Base-by-base conservation (phyloP, 2,888 invertebrate genomes). In the Hedychridium roseum region DNA sequence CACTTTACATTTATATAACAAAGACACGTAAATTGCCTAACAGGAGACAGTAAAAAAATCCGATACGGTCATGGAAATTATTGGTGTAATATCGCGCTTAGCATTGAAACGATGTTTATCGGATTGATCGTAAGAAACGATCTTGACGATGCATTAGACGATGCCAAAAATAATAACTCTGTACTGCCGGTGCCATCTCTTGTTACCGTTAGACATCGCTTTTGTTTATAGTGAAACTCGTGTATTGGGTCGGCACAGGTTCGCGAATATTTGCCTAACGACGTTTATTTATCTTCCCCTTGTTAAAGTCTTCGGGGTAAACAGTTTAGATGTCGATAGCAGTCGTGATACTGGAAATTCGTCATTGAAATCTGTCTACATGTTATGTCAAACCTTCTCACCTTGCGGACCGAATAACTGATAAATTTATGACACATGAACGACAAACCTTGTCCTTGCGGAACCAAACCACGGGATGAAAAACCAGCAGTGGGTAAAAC, bases 111-210 rank as follows among this genome's bases (percentile, higher is more conserved):
- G n/a, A n/a, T n/a, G n/a, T n/a, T n/a, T n/a, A n/a, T n/a, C n/a
- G n/a, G n/a, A n/a, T n/a, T n/a, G n/a, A n/a, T n/a, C n/a, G n/a
- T n/a, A n/a, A n/a, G n/a, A n/a, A n/a, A n/a, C n/a, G n/a, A n/a
- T n/a, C n/a, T n/a, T n/a, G n/a, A n/a, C n/a, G n/a, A n/a, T n/a
- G n/a, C n/a, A n/a, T n/a, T n/a, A n/a, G n/a, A n/a, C n/a, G n/a
- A n/a, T 14, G 57, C 60, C 60, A 60, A 60, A 41, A 18, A 37
- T 30, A 54, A 60, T 57, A 60, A 60, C 51, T 35, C 14, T 30
- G 44, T 43, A 34, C 44, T 26, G 7, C 30, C 48, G 43, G 42
- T 53, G 60, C 59, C 60, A 60, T 54, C 57, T 60, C 40, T 32
- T 48, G 53, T 38, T 57, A 50, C 50, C 49, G 44, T 47, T 40